A percentile compares a stretch with the other conserved stretches of the same genome.
These are phyloP conservation scores for Cichladusa arquata DNA, from an alignment of 2,113 vertebrate genomes.

Conservation along the genomic window DNA sequence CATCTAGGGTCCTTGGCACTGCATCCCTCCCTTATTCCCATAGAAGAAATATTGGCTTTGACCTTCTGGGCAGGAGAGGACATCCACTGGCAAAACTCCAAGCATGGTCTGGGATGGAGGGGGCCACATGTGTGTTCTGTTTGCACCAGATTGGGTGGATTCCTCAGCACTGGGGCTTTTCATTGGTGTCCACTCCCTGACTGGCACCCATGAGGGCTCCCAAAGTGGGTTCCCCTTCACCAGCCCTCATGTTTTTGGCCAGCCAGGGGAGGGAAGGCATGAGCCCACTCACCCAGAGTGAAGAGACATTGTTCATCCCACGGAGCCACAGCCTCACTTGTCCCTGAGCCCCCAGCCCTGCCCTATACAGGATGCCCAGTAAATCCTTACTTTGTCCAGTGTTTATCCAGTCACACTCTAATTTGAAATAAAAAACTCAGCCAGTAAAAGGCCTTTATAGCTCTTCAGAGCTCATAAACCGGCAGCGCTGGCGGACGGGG, in stretches of 20 bases:
- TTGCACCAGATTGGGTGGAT: background rate
- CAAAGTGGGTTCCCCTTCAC: background rate
- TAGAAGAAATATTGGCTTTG: accelerated
- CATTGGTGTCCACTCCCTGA: accelerated
- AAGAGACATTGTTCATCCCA: background rate
- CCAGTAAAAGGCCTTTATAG: conserved; percentile 53
- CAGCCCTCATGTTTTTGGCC: accelerated
- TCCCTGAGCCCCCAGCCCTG: background rate
- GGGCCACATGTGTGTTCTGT: accelerated
- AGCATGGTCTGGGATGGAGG: accelerated
- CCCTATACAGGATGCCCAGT: background rate
- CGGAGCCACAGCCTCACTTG: accelerated
- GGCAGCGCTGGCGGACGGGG: background rate
- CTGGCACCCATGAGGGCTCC: background rate
- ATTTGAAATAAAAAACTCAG: conserved; percentile 48
- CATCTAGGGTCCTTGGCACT: background rate
- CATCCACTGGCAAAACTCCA: background rate
- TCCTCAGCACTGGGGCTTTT: background rate
- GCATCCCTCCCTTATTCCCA: background rate
- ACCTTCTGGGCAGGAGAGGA: background rate
- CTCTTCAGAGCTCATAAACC: conserved; percentile 61
- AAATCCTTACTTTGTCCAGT: conserved; percentile 43
- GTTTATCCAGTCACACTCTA: conserved; percentile 52
- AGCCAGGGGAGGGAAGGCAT: accelerated
- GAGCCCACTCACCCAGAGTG: background rate